Conservation (phyloP, 2,113 vertebrate genomes). For the Crypturellus undulatus region DNA sequence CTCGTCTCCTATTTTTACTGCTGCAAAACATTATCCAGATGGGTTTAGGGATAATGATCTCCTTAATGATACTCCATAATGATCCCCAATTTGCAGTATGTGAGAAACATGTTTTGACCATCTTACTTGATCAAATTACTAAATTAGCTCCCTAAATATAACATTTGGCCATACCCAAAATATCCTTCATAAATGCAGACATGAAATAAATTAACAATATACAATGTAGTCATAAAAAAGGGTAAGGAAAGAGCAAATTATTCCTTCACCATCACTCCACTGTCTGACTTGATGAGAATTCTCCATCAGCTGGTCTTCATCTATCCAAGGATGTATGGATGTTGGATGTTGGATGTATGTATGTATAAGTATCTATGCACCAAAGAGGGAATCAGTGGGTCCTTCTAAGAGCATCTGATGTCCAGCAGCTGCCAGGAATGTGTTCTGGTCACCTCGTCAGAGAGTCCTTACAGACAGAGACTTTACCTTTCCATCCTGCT, state of each 20-base stretch:
- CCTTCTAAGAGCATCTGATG: not conserved
- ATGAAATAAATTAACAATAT: not conserved
- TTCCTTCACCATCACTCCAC: not conserved
- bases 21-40: not conserved
- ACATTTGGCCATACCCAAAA: not conserved
- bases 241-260: too few species aligned
- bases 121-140: not conserved
- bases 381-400: not conserved
- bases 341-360: not conserved
- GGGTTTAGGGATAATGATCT: not conserved
- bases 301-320: not conserved
- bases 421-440: not conserved
- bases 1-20: not conserved
- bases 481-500: not conserved
- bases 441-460: conserved; percentile 2
- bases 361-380: not conserved
- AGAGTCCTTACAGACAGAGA: not conserved
- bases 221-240: not conserved
- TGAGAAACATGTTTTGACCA: not conserved
- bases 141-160: not conserved
- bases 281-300: not conserved
- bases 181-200: not conserved
- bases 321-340: too few species aligned
- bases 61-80: not conserved
- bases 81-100: not conserved